Percentiles rank a stretch among this genome's conserved stretches.
Evolutionary conservation across 2,888 invertebrate genomes (phyloP).

Genomic region (Callyntrura sp.): DNA sequence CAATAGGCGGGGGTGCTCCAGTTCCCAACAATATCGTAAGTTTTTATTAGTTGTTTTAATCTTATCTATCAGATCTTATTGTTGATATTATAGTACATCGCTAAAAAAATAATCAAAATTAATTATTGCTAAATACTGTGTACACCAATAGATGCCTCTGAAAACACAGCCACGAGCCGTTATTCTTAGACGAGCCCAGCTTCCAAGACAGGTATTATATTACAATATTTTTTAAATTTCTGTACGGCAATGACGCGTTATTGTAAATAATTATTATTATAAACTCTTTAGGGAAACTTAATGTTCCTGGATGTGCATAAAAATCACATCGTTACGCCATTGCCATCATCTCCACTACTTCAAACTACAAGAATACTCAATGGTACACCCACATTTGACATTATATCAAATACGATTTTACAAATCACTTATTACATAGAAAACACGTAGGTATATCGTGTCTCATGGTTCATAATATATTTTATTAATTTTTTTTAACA

Average conservation of each 20-base stretch:
- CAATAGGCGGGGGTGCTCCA: constrained; percentile 40
- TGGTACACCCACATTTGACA: too few species aligned
- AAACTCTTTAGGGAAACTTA: constrained; percentile 76
- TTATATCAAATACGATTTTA: too few species aligned
- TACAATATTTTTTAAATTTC: neutral
- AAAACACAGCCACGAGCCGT: constrained; percentile 81
- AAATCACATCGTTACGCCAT: constrained; percentile 77
- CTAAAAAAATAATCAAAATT: too few species aligned
- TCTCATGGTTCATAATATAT: too few species aligned
- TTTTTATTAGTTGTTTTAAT: neutral
- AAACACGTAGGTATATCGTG: too few species aligned
- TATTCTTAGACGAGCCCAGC: constrained; percentile 81
- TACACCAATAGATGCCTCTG: constrained; percentile 67
- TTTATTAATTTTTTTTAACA: too few species aligned
- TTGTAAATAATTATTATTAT: neutral
- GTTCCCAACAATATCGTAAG: constrained; percentile 42
- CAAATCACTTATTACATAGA: too few species aligned
- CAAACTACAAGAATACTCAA: constrained; percentile 82
- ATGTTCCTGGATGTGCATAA: constrained; percentile 82
- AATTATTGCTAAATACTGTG: neutral
- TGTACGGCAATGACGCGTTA: too few species aligned
- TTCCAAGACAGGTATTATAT: constrained; percentile 79
- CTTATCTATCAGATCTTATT: too few species aligned
- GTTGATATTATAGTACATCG: too few species aligned
- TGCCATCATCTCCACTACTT: constrained; percentile 80